These are phyloP conservation scores for Noctua comes DNA, from an alignment of 2,888 invertebrate genomes.

Conservation along the genomic window DNA sequence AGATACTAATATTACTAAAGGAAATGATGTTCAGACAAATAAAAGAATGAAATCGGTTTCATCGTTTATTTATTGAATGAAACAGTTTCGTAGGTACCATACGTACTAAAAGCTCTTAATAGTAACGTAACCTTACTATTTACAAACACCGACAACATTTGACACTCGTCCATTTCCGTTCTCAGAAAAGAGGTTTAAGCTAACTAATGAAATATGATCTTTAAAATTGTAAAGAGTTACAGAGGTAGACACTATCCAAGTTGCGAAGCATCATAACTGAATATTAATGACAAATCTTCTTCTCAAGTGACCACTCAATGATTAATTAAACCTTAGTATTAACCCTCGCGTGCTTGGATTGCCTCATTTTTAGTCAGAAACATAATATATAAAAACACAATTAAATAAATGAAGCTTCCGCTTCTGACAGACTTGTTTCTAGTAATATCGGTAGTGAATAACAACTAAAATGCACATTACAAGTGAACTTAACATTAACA, in stretches of 20 bases:
- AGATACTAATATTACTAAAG: not conserved
- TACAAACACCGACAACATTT: conserved; percentile 67
- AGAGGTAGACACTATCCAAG: conserved; percentile 12
- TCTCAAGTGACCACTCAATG: not conserved
- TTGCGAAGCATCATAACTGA: conserved; percentile 6
- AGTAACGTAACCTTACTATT: conserved; percentile 72
- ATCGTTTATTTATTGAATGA: conserved; percentile 83
- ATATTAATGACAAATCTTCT: conserved; percentile 3
- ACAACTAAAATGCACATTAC: conserved; percentile 67
- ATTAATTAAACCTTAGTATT: not conserved
- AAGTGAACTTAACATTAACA: conserved; percentile 71
- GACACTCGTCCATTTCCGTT: conserved; percentile 32
- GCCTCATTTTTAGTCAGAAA: conserved; percentile 26
- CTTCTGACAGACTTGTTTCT: conserved; percentile 7
- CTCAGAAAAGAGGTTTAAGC: conserved; percentile 40
- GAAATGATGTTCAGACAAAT: conserved; percentile 11
- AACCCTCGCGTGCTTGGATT: conserved; percentile 6
- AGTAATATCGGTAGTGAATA: conserved; percentile 47
- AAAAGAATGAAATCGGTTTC: conserved; percentile 60
- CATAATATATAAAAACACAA: conserved; percentile 54
- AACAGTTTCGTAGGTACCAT: conserved; percentile 76
- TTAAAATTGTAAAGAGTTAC: conserved; percentile 32
- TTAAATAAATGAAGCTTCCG: conserved; percentile 43
- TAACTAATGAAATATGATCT: conserved; percentile 7
- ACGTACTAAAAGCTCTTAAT: conserved; percentile 75